These are phyloP conservation scores for Eptesicus fuscus DNA, from an alignment of 2,113 vertebrate species.

Conservation along the genomic window DNA sequence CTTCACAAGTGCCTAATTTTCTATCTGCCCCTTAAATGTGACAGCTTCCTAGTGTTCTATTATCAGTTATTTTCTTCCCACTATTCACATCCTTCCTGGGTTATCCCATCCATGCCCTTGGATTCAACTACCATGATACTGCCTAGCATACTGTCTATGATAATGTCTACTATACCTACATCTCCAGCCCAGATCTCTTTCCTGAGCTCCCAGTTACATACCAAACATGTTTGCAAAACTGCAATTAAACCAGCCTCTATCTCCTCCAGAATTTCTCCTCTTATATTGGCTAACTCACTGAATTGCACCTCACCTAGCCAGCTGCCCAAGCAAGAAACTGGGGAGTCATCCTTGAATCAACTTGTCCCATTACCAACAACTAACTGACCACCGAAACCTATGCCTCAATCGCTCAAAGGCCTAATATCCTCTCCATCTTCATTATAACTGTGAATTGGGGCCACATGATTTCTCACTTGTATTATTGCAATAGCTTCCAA, in stretches of 20 bases:
- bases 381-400: not conserved
- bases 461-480: not conserved
- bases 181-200: constrained; percentile 19
- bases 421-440: not conserved
- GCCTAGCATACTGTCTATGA: not conserved
- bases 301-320: not conserved
- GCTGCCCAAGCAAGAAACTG: not conserved
- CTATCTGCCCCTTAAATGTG: not conserved
- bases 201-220: not conserved
- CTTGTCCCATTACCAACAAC: not conserved
- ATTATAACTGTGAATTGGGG: not conserved
- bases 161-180: not conserved
- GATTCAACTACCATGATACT: not conserved
- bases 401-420: not conserved
- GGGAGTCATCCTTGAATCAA: not conserved
- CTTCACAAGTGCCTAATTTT: not conserved
- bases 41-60: not conserved
- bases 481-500: not conserved
- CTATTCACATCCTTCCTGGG: not conserved
- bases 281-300: not conserved
- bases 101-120: not conserved
- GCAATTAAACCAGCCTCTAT: not conserved
- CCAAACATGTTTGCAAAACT: not conserved
- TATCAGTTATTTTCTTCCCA: not conserved
- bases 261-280: not conserved